These are phyloP conservation scores for Cyprinella venusta DNA, from an alignment of 2,797 vertebrate genomes.

Conservation along the genomic window DNA sequence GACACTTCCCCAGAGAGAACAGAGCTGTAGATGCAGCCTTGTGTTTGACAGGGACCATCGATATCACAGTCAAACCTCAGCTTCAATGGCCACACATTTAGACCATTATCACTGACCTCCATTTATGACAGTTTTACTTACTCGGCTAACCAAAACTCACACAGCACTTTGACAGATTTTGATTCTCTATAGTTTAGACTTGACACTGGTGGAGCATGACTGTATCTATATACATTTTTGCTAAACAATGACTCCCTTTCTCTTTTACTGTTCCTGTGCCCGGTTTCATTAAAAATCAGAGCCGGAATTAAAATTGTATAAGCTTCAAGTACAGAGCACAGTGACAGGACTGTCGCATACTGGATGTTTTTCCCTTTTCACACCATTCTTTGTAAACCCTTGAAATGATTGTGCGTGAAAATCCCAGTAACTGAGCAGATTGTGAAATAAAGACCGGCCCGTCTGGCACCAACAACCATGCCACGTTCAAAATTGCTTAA, in stretches of 20 bases:
- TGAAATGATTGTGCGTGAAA: no score
- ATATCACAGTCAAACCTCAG: conserved; percentile 2
- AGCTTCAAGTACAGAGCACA: no score
- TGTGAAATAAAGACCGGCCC: no score
- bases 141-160: conserved; percentile 3
- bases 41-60: conserved; percentile 34
- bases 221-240: background rate
- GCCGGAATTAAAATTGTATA: background rate
- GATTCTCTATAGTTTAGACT: background rate
- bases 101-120: conserved; percentile 27
- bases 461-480: no score
- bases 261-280: background rate
- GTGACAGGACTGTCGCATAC: no score
- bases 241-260: background rate
- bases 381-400: no score
- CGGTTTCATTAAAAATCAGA: background rate
- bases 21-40: background rate
- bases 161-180: background rate
- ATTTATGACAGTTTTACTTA: conserved; percentile 18
- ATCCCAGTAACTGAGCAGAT: no score
- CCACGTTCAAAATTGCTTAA: no score
- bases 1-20: conserved; percentile 28
- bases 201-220: background rate
- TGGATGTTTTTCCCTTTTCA: no score
- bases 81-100: background rate